A percentile compares a stretch with the other conserved stretches of the same genome.
phyloP scores from a whole-genome alignment of 2,797 vertebrate species.

The Apogon hyalosoma region DNA sequence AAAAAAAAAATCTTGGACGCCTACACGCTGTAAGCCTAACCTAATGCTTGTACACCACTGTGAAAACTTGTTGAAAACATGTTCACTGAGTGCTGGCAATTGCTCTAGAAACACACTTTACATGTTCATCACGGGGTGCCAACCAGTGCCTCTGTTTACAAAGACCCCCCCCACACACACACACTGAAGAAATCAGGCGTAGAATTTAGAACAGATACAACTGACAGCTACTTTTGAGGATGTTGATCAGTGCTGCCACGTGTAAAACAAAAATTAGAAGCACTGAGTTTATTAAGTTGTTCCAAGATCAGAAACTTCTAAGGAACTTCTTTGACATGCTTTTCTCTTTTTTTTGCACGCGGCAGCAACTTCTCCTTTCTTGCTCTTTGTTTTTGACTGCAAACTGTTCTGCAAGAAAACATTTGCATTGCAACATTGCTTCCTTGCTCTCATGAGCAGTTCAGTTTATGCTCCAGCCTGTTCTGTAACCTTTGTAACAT shows the following conservation, averaged over 20 bases:
- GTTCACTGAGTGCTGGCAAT: constrained; percentile 39
- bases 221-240: constrained; percentile 38
- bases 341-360: constrained; percentile 14
- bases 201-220: constrained; percentile 40
- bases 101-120: constrained; percentile 48
- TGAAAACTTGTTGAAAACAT: constrained; percentile 69
- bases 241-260: constrained; percentile 4
- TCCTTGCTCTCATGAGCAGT: constrained; percentile 41
- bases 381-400: constrained; percentile 42
- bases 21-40: constrained; percentile 18
- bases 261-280: too few species aligned
- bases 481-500: constrained; percentile 55
- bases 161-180: constrained; percentile 17
- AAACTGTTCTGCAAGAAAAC: constrained; percentile 60
- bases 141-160: constrained; percentile 61
- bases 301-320: constrained; percentile 26
- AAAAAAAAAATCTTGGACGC: constrained; percentile 6
- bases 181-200: constrained; percentile 25
- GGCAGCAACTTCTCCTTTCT: constrained; percentile 70
- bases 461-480: constrained; percentile 34
- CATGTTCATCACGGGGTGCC: constrained; percentile 50
- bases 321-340: constrained; percentile 26
- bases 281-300: neutral
- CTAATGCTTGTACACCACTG: constrained; percentile 32
- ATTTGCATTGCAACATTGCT: constrained; percentile 66